Base-by-base conservation (phyloP, 1,140 invertebrate genomes). In the Himalopsyche phryganea region DNA sequence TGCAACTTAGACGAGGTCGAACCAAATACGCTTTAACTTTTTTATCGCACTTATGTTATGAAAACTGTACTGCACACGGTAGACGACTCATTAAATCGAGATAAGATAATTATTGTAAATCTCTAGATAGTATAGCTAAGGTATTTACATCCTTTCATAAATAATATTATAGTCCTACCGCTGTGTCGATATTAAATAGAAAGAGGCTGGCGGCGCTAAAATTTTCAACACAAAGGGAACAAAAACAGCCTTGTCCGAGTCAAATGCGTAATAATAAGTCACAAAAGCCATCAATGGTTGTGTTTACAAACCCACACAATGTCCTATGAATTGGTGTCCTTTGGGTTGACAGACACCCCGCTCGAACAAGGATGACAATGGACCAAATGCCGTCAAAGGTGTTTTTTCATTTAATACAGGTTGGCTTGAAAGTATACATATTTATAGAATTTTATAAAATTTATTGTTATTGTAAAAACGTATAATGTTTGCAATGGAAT, bases 241-340 rank as follows among this genome's bases (percentile, higher is more conserved):
- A 28, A 28, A 28, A 28, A 28, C 23, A 3, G 9, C 23, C 23
- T 28, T 28, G 23, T 41, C 15, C 45, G 53, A 46, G 28, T 9
- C 45, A 48, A 56, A 47, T 36, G 53, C 45, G 35, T 36, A 11
- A 28, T 35, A 40, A 56, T 56, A 56, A 56, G 53, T 56, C 53
- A 56, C 32, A 49, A 40, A 11, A 40, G 45, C 35, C 53, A 49
- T 56, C 53, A 56, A 56, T 56, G 48, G 53, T n/a, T 10, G 35
- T 49, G 45, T 56, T 56, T 56, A 56, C 53, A 49, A 49, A 20
- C 53, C 53, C 44, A 56, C 53, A 56, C 53, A 56, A 56, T 48
- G 28, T 9, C 7, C 45, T 15, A 18, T 41, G 17, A 20, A 28
- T 6, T 48, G 17, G 53, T 56, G 41, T 46, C 51, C 51, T 45